These are phyloP conservation scores for Hozukius guyotensis DNA, from an alignment of 2,797 vertebrate genomes.

Conservation along the genomic window DNA sequence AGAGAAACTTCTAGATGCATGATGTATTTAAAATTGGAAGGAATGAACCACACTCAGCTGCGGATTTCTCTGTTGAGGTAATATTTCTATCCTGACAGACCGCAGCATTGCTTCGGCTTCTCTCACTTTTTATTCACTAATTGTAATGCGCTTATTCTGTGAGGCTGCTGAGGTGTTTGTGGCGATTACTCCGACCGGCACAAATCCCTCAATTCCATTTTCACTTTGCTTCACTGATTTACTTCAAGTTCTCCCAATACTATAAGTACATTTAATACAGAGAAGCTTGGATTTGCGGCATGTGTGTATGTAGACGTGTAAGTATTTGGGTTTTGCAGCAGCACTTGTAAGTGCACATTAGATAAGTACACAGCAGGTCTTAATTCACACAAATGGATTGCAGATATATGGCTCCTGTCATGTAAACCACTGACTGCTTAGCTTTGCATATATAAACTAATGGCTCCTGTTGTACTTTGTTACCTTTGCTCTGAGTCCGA, in stretches of 20 bases:
- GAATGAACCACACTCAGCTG: neutral
- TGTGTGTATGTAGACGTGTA: constrained; percentile 10
- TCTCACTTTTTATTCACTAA: constrained; percentile 12
- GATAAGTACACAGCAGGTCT: constrained; percentile 2
- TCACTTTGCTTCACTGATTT: constrained; percentile 34
- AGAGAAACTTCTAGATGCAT: neutral
- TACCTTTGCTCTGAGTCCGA: constrained; percentile 11
- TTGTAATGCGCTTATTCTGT: constrained; percentile 20
- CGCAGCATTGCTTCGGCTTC: constrained; percentile 15
- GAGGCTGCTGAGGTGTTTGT: constrained; percentile 34
- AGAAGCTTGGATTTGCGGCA: constrained; percentile 30
- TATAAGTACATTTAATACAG: constrained; percentile 12
- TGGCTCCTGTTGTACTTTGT: constrained; percentile 25
- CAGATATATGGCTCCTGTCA: constrained; percentile 35
- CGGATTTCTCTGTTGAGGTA: constrained; percentile 5
- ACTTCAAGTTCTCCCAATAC: constrained; percentile 8
- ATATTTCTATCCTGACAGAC: constrained; percentile 9
- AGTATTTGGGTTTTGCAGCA: constrained; percentile 18
- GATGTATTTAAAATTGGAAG: neutral
- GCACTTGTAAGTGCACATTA: constrained; percentile 17
- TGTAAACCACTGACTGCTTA: constrained; percentile 33
- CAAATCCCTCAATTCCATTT: constrained; percentile 46
- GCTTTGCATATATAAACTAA: constrained; percentile 19
- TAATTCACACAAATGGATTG: constrained; percentile 27
- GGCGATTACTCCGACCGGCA: constrained; percentile 16